A percentile compares a stretch with the other conserved stretches of the same genome.
Evolutionary conservation across 2,113 vertebrate genomes (phyloP).

Genomic region (Cynoglossus semilaevis): DNA sequence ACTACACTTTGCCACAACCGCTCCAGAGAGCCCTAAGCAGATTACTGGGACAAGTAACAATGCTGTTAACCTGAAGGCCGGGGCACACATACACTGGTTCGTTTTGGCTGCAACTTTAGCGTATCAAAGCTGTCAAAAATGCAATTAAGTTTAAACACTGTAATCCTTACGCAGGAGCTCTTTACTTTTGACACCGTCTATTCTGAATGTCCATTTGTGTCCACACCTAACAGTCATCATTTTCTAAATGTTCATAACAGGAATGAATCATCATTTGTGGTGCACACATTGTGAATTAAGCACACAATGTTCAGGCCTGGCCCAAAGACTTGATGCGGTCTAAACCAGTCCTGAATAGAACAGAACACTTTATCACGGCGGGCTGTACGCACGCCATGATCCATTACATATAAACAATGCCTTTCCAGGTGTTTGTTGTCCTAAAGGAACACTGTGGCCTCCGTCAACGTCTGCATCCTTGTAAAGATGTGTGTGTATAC

Average conservation of each 20-base stretch:
- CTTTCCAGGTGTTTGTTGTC: slow-evolving; percentile 23
- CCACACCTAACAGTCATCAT: not conserved
- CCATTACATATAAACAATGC: slow-evolving; percentile 15
- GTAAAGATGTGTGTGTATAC: not conserved
- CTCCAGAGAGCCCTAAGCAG: slow-evolving; percentile 64
- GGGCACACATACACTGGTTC: slow-evolving; percentile 48
- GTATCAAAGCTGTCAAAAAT: slow-evolving; percentile 6
- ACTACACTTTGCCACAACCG: slow-evolving; percentile 42
- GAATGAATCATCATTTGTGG: not conserved
- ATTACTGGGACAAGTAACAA: slow-evolving; percentile 64
- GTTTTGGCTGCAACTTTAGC: slow-evolving; percentile 31
- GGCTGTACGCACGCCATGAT: not conserved
- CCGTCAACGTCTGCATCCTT: not conserved
- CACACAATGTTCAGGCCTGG: slow-evolving; percentile 16
- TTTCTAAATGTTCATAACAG: not conserved
- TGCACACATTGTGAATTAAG: not conserved
- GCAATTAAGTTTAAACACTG: too few species aligned
- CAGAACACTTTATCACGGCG: not conserved
- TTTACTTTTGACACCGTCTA: too few species aligned
- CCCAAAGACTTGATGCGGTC: slow-evolving; percentile 6
- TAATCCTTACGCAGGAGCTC: too few species aligned
- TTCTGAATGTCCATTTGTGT: too few species aligned
- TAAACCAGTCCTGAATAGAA: slow-evolving; percentile 18
- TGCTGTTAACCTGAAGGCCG: slow-evolving; percentile 61
- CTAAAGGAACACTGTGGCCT: not conserved